These are phyloP conservation scores for Mycteria americana DNA, from an alignment of 2,797 vertebrate genomes.

Conservation along the genomic window DNA sequence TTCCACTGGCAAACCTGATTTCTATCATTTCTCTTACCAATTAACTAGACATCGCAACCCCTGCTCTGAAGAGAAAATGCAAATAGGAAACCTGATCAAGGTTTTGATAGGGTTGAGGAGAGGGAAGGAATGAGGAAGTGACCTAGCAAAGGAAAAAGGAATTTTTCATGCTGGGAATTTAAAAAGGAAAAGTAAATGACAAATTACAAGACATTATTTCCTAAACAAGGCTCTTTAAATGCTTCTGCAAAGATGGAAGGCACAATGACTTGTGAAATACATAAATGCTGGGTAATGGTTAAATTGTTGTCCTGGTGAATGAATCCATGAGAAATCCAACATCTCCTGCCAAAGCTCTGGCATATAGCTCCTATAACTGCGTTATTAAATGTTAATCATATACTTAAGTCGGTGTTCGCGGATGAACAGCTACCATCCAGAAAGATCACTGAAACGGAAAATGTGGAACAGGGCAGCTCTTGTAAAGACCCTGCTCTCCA, in stretches of 20 bases:
- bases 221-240: not conserved
- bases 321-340: not conserved
- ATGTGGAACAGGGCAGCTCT: not conserved
- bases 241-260: not conserved
- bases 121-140: not conserved
- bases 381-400: not conserved
- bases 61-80: not conserved
- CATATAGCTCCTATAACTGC: not conserved
- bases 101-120: not conserved
- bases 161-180: not conserved
- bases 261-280: not conserved
- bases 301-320: not conserved
- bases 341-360: not conserved
- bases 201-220: not conserved
- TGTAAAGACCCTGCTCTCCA: not conserved
- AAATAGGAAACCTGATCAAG: not conserved
- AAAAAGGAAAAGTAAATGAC: not conserved
- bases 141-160: not conserved
- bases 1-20: not conserved
- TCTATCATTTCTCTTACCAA: not conserved
- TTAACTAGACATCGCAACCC: accelerated
- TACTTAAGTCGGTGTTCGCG: accelerated
- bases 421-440: not conserved
- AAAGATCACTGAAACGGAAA: not conserved
- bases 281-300: not conserved